Base-by-base conservation (phyloP, 2,113 vertebrate genomes). In the Paedocypris sp. region DNA sequence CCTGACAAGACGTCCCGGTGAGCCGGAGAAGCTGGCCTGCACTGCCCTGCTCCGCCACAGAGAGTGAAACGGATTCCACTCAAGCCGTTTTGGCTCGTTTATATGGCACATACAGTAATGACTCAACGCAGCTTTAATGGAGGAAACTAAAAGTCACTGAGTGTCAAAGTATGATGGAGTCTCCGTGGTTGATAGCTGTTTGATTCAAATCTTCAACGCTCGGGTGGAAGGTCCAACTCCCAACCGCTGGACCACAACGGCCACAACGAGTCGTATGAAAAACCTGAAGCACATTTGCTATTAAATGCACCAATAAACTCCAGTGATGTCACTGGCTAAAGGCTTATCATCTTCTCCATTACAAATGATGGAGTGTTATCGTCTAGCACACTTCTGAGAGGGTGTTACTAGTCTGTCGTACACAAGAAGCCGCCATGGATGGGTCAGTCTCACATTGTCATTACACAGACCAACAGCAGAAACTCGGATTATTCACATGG, bases 401-500 rank as follows among this genome's bases (percentile, higher is more conserved):
- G n/a, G 62, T 39, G 50, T 31, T 47, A 53, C 56, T 60, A 20
- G 13, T 52, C 15, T 29, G 5, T 18, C 16, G 6, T 7, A 25
- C 23, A 53, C 33, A 25, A 12, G 38, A 43, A 15, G 18, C 19
- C 15, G 16, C 53, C 26, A 13, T 4, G 53, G 71, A 73, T 71
- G 49, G 75, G 74, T 74, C 77, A 76, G 79, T 72, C 71, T 75
- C 74, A 77, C 68, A 31, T 68, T 79, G 80, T 77, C 77, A 74
- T 81, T 75, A 78, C 68, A 45, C 71, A 65, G 68, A 64, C 75
- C 65, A 54, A 75, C 76, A 76, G 76, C 71, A 74, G 70, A 75
- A 71, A 81, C 75, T 75, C 75, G 79, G 75, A 82, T 80, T 74
- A 78, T 73, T 76, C 81, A 77, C 79, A 71, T 81, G 72, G 28